These are phyloP conservation scores for Arge pagana DNA, from an alignment of 2,888 invertebrate species.

Conservation along the genomic window DNA sequence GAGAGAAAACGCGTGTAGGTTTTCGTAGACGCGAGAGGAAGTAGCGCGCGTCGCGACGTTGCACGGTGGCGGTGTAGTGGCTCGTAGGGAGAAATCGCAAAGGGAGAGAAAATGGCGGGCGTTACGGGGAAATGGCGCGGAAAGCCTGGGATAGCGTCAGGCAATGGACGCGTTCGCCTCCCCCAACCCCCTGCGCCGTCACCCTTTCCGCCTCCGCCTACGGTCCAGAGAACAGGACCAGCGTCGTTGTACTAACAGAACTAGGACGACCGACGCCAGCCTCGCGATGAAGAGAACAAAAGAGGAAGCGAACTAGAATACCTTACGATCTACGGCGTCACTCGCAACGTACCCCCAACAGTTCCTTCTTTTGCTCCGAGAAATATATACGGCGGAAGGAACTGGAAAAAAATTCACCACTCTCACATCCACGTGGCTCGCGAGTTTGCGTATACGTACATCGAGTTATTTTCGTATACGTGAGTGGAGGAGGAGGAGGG, in stretches of 20 bases:
- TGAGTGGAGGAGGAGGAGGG: not conserved
- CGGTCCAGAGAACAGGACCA: slow-evolving; percentile 11
- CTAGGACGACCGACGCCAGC: slow-evolving; percentile 21
- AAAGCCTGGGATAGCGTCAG: slow-evolving; percentile 58
- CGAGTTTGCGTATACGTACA: not conserved
- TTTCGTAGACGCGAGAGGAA: slow-evolving; percentile 5
- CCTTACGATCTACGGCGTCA: slow-evolving; percentile 29
- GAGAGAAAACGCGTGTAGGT: slow-evolving; percentile 25
- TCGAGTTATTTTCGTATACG: not conserved
- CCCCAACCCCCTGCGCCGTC: slow-evolving; percentile 22
- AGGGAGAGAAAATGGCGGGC: slow-evolving; percentile 57
- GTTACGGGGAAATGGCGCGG: slow-evolving; percentile 59
- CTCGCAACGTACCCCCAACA: slow-evolving; percentile 18
- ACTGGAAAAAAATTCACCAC: not conserved
- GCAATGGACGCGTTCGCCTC: slow-evolving; percentile 46
- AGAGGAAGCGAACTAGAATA: slow-evolving; percentile 49
- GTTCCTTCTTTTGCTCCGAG: slow-evolving; percentile 16
- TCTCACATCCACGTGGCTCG: not conserved
- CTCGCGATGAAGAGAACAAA: slow-evolving; percentile 44
- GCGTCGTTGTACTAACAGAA: slow-evolving; percentile 18
- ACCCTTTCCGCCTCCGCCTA: not conserved
- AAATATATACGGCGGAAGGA: slow-evolving; percentile 11
- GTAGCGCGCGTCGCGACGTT: slow-evolving; percentile 14
- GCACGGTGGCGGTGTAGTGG: slow-evolving; percentile 29
- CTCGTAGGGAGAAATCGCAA: slow-evolving; percentile 41